A percentile compares a stretch with the other conserved stretches of the same genome.
These are phyloP conservation scores for Neomonachus schauinslandi DNA, from an alignment of 2,113 vertebrate species.

Conservation along the genomic window DNA sequence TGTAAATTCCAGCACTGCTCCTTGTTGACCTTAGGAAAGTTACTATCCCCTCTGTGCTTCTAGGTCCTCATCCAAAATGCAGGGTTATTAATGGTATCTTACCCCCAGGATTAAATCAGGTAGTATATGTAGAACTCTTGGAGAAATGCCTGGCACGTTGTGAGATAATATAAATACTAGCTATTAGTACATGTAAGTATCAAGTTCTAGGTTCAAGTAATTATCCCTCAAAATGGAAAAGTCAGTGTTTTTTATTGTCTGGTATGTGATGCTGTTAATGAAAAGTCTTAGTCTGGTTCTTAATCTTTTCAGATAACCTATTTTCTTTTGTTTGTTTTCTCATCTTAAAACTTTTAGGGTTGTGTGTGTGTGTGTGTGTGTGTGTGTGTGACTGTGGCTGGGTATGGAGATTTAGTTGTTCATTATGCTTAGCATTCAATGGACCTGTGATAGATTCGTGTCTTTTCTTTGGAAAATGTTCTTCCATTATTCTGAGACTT, in stretches of 20 bases:
- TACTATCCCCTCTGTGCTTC: background rate
- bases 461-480: background rate
- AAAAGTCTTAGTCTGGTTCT: background rate
- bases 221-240: background rate
- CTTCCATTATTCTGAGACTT: background rate
- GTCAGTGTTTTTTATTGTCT: background rate
- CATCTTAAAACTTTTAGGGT: background rate
- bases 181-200: background rate
- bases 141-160: background rate
- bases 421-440: background rate
- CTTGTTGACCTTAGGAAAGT: background rate
- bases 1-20: background rate
- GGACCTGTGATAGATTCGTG: background rate
- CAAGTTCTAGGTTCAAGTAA: background rate
- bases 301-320: background rate
- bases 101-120: background rate
- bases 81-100: background rate
- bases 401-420: background rate
- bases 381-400: background rate
- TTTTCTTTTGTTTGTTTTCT: background rate
- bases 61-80: background rate
- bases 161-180: background rate
- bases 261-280: background rate
- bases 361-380: background rate
- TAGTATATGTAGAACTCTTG: background rate